Evolutionary conservation across 2,797 vertebrate genomes (phyloP).

Genomic region (Megaceryle alcyon): DNA sequence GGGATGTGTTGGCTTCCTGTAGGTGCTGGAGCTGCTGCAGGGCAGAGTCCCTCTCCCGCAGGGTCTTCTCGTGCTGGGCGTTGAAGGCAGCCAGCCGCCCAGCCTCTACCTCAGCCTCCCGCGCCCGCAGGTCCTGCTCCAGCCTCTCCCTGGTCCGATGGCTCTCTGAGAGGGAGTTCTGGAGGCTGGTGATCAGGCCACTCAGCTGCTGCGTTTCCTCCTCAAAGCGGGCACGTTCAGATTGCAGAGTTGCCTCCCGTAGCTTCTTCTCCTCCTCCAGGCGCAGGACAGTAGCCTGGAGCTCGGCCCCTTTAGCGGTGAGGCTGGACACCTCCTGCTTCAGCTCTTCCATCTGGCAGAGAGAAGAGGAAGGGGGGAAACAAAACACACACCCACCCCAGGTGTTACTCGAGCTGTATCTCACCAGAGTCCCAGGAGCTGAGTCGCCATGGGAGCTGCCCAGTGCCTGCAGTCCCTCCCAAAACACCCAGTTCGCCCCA

Average conservation of each 20-base stretch:
- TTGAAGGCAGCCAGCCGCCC: slow-evolving; percentile 35
- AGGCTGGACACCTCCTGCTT: slow-evolving; percentile 80
- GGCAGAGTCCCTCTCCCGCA: slow-evolving; percentile 72
- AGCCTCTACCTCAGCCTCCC: slow-evolving; percentile 48
- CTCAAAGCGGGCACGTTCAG: slow-evolving; percentile 64
- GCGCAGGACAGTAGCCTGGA: slow-evolving; percentile 73
- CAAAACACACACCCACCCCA: background rate
- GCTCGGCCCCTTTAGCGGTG: slow-evolving; percentile 57
- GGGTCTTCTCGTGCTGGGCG: slow-evolving; percentile 20
- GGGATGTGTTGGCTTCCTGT: slow-evolving; percentile 47
- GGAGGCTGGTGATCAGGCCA: slow-evolving; percentile 71
- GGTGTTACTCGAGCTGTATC: background rate
- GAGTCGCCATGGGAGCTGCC: background rate
- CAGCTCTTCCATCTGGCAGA: slow-evolving; percentile 80
- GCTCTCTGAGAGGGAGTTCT: slow-evolving; percentile 73
- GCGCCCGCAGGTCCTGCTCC: slow-evolving; percentile 73
- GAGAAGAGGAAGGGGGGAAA: background rate
- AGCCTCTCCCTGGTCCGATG: slow-evolving; percentile 74
- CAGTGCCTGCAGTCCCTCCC: no score
- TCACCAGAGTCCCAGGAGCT: fast-evolving
- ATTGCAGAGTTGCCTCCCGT: slow-evolving; percentile 68
- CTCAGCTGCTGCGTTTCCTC: slow-evolving; percentile 79
- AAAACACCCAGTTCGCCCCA: background rate
- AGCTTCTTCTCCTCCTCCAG: slow-evolving; percentile 81
- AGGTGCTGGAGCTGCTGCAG: slow-evolving; percentile 69